phyloP scores from a whole-genome alignment of 2,797 vertebrate genomes.

The Xiphorhynchus erythropygius region DNA sequence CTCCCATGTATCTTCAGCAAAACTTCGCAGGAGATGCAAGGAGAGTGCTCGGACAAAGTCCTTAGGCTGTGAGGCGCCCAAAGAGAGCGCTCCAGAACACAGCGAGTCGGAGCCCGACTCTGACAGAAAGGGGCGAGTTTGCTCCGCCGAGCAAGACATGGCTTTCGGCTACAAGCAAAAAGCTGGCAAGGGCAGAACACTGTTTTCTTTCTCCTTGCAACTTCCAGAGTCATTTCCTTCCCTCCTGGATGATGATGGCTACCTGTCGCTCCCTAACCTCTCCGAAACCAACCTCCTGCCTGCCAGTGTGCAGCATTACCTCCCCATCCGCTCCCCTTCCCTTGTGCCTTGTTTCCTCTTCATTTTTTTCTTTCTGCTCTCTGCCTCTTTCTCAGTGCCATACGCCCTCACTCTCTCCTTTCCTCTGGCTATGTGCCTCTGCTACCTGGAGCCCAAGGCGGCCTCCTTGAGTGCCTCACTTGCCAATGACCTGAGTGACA shows the following conservation, averaged over 20 bases:
- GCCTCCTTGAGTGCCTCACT: slow-evolving; percentile 96
- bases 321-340: slow-evolving; percentile 93
- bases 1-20: slow-evolving; percentile 81
- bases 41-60: slow-evolving; percentile 77
- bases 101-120: slow-evolving; percentile 78
- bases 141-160: slow-evolving; percentile 81
- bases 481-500: slow-evolving; percentile 98
- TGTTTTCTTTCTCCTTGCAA: slow-evolving; percentile 99
- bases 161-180: slow-evolving; percentile 85
- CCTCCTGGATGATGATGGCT: slow-evolving; percentile 94
- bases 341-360: slow-evolving; percentile 98
- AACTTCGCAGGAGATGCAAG: slow-evolving; percentile 88
- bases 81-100: slow-evolving; percentile 56
- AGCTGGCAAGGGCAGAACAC: slow-evolving; percentile 82
- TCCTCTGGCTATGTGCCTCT: slow-evolving; percentile 98
- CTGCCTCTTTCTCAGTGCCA: slow-evolving; percentile 97
- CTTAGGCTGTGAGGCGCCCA: slow-evolving; percentile 73
- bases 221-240: slow-evolving; percentile 90
- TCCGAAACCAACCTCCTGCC: slow-evolving; percentile 92
- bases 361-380: slow-evolving; percentile 98
- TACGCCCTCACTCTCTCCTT: slow-evolving; percentile 98
- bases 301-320: slow-evolving; percentile 88
- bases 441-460: slow-evolving; percentile 99
- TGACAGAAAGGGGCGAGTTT: slow-evolving; percentile 78
- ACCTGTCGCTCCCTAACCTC: slow-evolving; percentile 93